Evolutionary conservation across 2,113 vertebrate genomes (phyloP).

Genomic region (Lichenostomus cassidix): DNA sequence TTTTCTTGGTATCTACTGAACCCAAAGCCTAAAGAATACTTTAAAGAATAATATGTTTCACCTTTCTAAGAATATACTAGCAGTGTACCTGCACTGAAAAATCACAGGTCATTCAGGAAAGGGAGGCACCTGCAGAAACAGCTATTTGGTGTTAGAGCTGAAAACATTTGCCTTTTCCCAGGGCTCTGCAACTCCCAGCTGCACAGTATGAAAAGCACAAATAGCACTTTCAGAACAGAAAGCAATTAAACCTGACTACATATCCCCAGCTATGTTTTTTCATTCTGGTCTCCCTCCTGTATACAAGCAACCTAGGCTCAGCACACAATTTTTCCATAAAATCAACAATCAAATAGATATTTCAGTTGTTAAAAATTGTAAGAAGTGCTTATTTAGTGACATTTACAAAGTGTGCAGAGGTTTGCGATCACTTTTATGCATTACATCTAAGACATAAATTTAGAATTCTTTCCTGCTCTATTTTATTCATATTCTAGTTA

Average conservation of each 20-base stretch:
- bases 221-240: not conserved
- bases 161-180: not conserved
- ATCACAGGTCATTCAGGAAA: not conserved
- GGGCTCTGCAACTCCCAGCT: not conserved
- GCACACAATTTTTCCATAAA: not conserved
- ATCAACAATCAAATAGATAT: not conserved
- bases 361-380: not conserved
- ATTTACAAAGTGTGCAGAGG: not conserved
- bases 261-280: not conserved
- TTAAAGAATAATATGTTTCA: not conserved
- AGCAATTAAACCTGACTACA: not conserved
- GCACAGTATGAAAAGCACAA: not conserved
- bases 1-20: not conserved
- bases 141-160: not conserved
- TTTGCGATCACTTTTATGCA: not conserved
- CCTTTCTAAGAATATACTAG: not conserved
- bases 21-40: not conserved
- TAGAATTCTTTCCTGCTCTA: not conserved
- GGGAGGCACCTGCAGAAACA: not conserved
- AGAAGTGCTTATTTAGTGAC: not conserved
- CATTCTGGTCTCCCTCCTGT: not conserved
- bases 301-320: fast-evolving
- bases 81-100: not conserved
- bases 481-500: not conserved
- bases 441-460: not conserved